Evolutionary conservation across 2,888 invertebrate genomes (phyloP).

Genomic region (Bimastos eiseni): DNA sequence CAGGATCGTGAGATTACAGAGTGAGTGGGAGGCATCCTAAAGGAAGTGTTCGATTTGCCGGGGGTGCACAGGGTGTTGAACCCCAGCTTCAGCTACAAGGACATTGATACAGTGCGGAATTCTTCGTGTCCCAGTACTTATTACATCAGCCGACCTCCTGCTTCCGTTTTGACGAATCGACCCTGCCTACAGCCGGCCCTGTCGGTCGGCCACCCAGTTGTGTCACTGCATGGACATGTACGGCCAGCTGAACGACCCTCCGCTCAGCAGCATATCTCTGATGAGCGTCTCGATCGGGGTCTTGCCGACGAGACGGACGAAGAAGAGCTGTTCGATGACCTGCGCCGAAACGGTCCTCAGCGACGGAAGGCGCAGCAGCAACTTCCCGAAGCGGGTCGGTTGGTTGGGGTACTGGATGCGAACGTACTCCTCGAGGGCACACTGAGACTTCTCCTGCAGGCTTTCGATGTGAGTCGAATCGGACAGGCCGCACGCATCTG

Average conservation of each 20-base stretch:
- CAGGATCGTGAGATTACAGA: background rate
- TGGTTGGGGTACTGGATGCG: conserved; percentile 95
- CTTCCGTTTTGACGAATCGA: too few relatives aligned
- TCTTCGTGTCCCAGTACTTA: too few relatives aligned
- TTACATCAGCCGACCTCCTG: too few relatives aligned
- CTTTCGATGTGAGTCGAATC: conserved; percentile 94
- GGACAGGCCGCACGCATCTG: conserved; percentile 94
- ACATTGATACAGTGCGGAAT: too few relatives aligned
- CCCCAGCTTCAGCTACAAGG: too few relatives aligned
- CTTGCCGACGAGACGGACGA: conserved; percentile 93
- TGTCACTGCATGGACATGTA: conserved; percentile 71
- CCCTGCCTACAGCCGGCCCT: too few relatives aligned
- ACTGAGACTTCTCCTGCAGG: conserved; percentile 96
- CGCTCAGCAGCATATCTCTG: conserved; percentile 92
- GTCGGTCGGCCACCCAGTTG: background rate
- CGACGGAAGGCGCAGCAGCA: conserved; percentile 87
- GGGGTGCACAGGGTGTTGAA: too few relatives aligned
- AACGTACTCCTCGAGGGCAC: conserved; percentile 96
- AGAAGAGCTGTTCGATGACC: conserved; percentile 96
- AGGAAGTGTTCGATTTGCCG: too few relatives aligned
- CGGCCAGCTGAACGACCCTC: conserved; percentile 96
- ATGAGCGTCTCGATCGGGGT: conserved; percentile 96
- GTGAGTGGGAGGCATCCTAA: background rate
- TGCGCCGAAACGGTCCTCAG: conserved; percentile 88
- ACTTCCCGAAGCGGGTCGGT: conserved; percentile 92